Evolutionary conservation across 2,797 vertebrate species (phyloP).

Genomic region (Microtus agrestis): DNA sequence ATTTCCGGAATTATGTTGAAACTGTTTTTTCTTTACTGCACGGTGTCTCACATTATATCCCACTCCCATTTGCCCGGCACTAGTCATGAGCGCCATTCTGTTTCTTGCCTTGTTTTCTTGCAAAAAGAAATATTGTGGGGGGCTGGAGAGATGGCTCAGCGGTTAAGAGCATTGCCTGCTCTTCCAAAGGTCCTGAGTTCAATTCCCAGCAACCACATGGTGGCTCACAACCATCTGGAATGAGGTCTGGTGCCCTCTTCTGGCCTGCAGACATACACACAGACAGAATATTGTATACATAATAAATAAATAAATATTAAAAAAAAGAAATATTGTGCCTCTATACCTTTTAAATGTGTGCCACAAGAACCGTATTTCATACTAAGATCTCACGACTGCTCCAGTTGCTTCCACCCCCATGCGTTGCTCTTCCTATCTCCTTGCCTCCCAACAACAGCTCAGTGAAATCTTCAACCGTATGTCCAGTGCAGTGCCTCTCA

Average conservation of each 20-base stretch:
- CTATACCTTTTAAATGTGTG: conserved; percentile 30
- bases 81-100: background rate
- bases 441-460: background rate
- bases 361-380: background rate
- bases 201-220: too few relatives aligned
- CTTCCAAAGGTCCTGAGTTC: too few relatives aligned
- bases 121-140: background rate
- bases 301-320: too few relatives aligned
- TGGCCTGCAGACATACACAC: too few relatives aligned
- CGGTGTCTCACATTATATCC: background rate
- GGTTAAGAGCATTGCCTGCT: too few relatives aligned
- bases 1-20: conserved; percentile 24
- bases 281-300: too few relatives aligned
- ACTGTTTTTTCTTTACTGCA: background rate
- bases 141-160: too few relatives aligned
- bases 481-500: background rate
- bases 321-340: too few relatives aligned
- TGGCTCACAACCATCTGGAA: too few relatives aligned
- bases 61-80: background rate
- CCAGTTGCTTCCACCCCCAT: background rate
- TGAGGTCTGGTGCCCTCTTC: too few relatives aligned
- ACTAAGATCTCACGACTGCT: background rate
- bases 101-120: background rate
- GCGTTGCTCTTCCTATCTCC: background rate
- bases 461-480: background rate